Evolutionary conservation across 1,140 invertebrate species (phyloP), one percentile per base, ranked within the genome.

Genomic region (Drepana arcuata): DNA sequence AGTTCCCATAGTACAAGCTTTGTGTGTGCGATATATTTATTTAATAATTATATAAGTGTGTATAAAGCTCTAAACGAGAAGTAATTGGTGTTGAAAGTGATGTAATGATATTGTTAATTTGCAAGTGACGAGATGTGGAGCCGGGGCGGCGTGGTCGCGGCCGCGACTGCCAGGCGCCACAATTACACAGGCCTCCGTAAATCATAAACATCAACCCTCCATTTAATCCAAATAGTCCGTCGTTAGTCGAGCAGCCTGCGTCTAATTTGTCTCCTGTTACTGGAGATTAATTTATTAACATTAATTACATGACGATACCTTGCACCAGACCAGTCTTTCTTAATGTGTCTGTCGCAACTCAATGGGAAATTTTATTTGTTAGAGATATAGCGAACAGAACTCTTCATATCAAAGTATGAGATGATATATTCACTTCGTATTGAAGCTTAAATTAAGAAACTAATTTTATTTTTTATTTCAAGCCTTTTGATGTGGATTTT

Each of bases 141-240:
- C 14, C 34, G 33, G 2, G 23, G 14, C 24, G 29, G n/a, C 16
- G 40, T 15, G 25, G 31, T 37, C 40, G 36, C 37, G 30, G 48
- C 48, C 53, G 62, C 72, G 72, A 58, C 72, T 55, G 52, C 35
- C 62, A 44, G 77, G 72, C 77, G 77, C 73, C 77, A 63, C 67
- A 74, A 77, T 78, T 79, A 80, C 57, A 65, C 61, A 63, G 50
- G 48, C 65, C 68, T 62, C 70, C 73, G 77, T 81, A 77, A 79
- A 82, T 82, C 77, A 82, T 82, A 82, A 82, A 79, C 77, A 82
- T 75, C 72, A 78, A 72, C 69, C 74, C 73, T 49, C 77, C 74
- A 79, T 82, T 82, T 79, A 79, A 79, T 72, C 69, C 72, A 70
- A 82, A 82, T 79, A 78, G 74, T 82, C 73, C 62, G 69, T 79